phyloP scores from a whole-genome alignment of 2,113 vertebrate species.

The Heterotilapia buettikoferi region DNA sequence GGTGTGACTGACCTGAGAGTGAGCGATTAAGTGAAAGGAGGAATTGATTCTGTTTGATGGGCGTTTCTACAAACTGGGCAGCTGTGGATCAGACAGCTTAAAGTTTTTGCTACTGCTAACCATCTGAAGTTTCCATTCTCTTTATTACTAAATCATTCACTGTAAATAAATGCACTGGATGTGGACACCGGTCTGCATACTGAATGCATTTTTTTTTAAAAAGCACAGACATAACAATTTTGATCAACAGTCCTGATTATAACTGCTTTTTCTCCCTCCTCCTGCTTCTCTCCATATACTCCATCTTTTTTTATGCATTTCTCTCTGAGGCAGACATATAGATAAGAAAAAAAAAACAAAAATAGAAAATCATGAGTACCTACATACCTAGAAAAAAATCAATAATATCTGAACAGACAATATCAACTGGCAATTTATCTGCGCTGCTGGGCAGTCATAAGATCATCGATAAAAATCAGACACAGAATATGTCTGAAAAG shows the following conservation, averaged over 20 bases:
- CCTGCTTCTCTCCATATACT: not conserved
- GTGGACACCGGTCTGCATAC: not conserved
- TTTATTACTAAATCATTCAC: not conserved
- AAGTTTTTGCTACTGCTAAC: not conserved
- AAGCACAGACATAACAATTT: not conserved
- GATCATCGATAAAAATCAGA: not conserved
- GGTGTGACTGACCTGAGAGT: not conserved
- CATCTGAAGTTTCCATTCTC: not conserved
- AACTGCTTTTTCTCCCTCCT: not conserved
- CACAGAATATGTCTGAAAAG: not conserved
- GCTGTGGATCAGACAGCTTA: not conserved
- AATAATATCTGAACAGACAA: not conserved
- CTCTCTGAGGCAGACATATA: not conserved
- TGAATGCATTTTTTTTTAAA: fast-evolving
- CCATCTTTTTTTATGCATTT: not conserved
- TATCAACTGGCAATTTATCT: not conserved
- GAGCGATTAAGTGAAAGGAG: not conserved
- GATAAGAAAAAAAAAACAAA: not conserved
- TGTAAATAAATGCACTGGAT: not conserved
- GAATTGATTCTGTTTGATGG: not conserved
- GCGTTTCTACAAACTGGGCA: not conserved
- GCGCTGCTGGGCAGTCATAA: not conserved
- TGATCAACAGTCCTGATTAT: not conserved
- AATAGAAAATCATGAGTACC: not conserved
- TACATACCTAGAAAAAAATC: not conserved